These are phyloP conservation scores for Scartelaos histophorus DNA, from an alignment of 2,113 vertebrate genomes.

Conservation along the genomic window DNA sequence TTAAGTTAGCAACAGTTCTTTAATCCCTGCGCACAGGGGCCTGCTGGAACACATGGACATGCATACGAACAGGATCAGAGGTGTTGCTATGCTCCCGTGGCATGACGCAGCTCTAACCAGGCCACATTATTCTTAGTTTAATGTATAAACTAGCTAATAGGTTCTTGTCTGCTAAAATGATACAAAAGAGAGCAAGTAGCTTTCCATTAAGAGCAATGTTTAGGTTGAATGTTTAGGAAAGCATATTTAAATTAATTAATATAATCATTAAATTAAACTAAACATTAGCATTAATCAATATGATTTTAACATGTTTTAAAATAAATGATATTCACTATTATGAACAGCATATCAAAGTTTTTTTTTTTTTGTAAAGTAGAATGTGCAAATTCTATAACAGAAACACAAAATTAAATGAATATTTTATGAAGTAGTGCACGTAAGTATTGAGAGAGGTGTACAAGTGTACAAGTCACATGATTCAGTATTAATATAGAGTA, in stretches of 20 bases:
- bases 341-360: too few relatives aligned
- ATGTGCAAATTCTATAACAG: too few relatives aligned
- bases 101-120: neutral
- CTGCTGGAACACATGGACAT: constrained; percentile 40
- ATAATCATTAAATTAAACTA: too few relatives aligned
- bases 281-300: too few relatives aligned
- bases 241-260: neutral
- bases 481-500: too few relatives aligned
- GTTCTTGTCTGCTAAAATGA: neutral
- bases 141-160: neutral
- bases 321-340: too few relatives aligned
- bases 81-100: constrained; percentile 6
- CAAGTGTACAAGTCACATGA: too few relatives aligned
- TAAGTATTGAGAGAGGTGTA: too few relatives aligned
- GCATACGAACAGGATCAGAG: constrained; percentile 33
- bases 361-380: too few relatives aligned
- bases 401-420: too few relatives aligned
- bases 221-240: neutral
- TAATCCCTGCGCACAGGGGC: constrained; percentile 46
- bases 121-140: neutral
- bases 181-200: neutral
- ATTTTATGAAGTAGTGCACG: too few relatives aligned
- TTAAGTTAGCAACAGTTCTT: constrained; percentile 69
- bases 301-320: too few relatives aligned
- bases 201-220: neutral